phyloP scores from a whole-genome alignment of 1,140 invertebrate genomes.

The Polypedilum vanderplanki region DNA sequence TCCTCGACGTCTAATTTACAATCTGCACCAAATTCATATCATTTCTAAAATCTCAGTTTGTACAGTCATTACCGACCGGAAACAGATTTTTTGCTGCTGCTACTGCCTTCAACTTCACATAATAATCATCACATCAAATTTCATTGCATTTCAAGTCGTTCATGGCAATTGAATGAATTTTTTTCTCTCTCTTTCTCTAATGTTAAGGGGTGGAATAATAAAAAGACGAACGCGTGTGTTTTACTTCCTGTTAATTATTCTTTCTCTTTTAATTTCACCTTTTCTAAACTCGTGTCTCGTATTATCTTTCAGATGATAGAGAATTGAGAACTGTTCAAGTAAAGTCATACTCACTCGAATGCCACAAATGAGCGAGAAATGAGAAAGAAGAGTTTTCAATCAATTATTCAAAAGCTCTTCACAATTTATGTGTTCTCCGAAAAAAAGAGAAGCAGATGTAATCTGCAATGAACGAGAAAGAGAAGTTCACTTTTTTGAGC shows the following conservation, averaged over 20 bases:
- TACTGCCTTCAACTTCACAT: conserved; percentile 12
- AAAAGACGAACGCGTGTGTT: conserved; percentile 22
- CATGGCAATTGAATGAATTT: background rate
- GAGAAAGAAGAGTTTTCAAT: too few relatives aligned
- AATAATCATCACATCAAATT: conserved; percentile 22
- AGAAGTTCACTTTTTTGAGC: conserved; percentile 2
- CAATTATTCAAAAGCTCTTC: background rate
- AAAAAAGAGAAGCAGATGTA: background rate
- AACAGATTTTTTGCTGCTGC: conserved; percentile 15
- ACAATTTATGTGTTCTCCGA: background rate
- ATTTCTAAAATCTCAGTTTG: background rate
- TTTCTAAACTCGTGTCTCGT: background rate
- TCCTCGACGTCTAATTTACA: background rate
- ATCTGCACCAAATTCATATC: conserved; percentile 23
- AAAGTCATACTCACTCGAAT: too few relatives aligned
- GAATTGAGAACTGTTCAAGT: too few relatives aligned
- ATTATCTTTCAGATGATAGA: background rate
- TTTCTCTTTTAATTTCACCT: background rate
- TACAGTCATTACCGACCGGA: background rate
- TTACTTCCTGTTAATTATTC: conserved; percentile 28
- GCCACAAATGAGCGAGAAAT: too few relatives aligned
- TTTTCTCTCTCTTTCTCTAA: too few relatives aligned
- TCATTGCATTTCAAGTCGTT: background rate
- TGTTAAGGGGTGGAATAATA: background rate
- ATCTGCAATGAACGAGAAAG: background rate